Conservation (phyloP, 2,113 vertebrate genomes). For the Mus musculus region GRCm39 chr2:113399001-113399500, state of each 20-base stretch:
- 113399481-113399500: not conserved
- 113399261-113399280: not conserved
- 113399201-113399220: not conserved
- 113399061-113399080: not conserved
- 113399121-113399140: not conserved
- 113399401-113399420: not conserved
- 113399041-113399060: not conserved
- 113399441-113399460: not conserved
- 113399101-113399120: not conserved
- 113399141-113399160: not conserved
- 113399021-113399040: not conserved
- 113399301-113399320: not conserved
- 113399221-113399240: not conserved
- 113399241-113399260: constrained; percentile 12
- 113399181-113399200: not conserved
- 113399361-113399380: not conserved
- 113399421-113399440: constrained; percentile 7
- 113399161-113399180: not conserved
- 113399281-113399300: not conserved
- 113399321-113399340: not conserved
- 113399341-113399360: constrained; percentile 3
- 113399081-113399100: not conserved
- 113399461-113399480: not conserved
- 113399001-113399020: not conserved
- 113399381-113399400: not conserved